A percentile compares a stretch with the other conserved stretches of the same genome.
Conservation (phyloP, 1,140 invertebrate species). For the Zaprionus africanus region DNA sequence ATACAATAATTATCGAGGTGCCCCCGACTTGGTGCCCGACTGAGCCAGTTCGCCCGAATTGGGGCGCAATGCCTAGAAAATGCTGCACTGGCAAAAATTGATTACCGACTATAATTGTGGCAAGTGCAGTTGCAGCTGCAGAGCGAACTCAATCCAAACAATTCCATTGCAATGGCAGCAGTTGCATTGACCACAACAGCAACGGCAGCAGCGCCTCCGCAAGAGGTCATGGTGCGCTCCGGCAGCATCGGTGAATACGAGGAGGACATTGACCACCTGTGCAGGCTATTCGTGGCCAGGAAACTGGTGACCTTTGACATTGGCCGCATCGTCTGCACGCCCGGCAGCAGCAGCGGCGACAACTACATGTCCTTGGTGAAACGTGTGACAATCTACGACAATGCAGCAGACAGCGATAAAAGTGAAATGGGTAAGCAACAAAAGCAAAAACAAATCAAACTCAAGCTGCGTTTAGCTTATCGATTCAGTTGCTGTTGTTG, state of each 20-base stretch:
- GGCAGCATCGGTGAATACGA: conserved; percentile 61
- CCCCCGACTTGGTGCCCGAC: conserved; percentile 34
- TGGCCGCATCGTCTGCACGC: conserved; percentile 65
- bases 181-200: conserved; percentile 25
- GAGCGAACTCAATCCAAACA: conserved; percentile 12
- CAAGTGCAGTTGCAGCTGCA: conserved; percentile 29
- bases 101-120: conserved; percentile 22
- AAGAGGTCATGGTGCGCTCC: conserved; percentile 28
- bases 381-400: conserved; percentile 74
- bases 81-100: conserved; percentile 64
- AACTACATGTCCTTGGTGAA: conserved; percentile 84
- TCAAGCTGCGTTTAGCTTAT: conserved; percentile 32
- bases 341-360: conserved; percentile 81
- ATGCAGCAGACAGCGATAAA: conserved; percentile 29
- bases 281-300: conserved; percentile 59
- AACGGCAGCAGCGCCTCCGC: conserved; percentile 37
- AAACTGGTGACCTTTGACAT: conserved; percentile 72
- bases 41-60: conserved; percentile 42
- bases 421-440: conserved; percentile 53
- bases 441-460: conserved; percentile 10
- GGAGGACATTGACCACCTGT: conserved; percentile 75
- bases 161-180: conserved; percentile 53
- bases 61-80: conserved; percentile 54
- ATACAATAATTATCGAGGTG: conserved; percentile 52
- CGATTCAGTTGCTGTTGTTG: conserved; percentile 36